Conservation (phyloP, 1,140 invertebrate genomes). For the Trichoplusia ni region DNA sequence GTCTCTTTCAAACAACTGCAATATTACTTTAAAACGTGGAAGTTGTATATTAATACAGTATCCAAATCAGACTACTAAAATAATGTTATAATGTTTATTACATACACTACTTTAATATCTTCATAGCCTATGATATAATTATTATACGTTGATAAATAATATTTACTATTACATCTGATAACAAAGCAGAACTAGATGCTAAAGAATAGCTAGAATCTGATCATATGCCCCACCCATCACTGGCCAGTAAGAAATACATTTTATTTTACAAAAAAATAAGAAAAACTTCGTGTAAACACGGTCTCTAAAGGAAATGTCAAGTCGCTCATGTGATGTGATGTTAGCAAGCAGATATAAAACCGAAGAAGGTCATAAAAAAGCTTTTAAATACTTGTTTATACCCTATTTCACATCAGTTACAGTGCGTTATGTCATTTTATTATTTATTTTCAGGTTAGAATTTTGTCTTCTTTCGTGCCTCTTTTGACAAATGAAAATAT, state of each 20-base stretch:
- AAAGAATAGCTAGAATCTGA: slow-evolving; percentile 10
- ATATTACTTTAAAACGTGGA: too few relatives aligned
- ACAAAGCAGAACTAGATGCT: neutral
- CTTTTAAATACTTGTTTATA: slow-evolving; percentile 17
- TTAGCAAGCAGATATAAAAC: slow-evolving; percentile 10
- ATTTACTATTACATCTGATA: too few relatives aligned
- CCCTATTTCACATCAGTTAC: slow-evolving; percentile 3
- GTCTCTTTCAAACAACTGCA: too few relatives aligned
- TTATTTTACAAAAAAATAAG: slow-evolving; percentile 21
- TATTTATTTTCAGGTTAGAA: neutral
- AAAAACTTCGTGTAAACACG: slow-evolving; percentile 24
- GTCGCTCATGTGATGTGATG: slow-evolving; percentile 4
- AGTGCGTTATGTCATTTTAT: slow-evolving; percentile 2
- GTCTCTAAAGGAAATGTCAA: slow-evolving; percentile 19
- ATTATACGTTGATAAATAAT: too few relatives aligned
- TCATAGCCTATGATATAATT: too few relatives aligned
- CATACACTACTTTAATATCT: too few relatives aligned
- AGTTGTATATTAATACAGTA: too few relatives aligned
- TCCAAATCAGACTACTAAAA: too few relatives aligned
- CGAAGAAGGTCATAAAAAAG: slow-evolving; percentile 6
- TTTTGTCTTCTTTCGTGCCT: too few relatives aligned
- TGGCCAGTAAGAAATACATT: slow-evolving; percentile 16
- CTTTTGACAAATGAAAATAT: too few relatives aligned
- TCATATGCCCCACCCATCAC: slow-evolving; percentile 1
- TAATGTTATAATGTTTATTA: too few relatives aligned